Base-by-base conservation (phyloP, 2,888 invertebrate species). In the Ophion slaviceki region DNA sequence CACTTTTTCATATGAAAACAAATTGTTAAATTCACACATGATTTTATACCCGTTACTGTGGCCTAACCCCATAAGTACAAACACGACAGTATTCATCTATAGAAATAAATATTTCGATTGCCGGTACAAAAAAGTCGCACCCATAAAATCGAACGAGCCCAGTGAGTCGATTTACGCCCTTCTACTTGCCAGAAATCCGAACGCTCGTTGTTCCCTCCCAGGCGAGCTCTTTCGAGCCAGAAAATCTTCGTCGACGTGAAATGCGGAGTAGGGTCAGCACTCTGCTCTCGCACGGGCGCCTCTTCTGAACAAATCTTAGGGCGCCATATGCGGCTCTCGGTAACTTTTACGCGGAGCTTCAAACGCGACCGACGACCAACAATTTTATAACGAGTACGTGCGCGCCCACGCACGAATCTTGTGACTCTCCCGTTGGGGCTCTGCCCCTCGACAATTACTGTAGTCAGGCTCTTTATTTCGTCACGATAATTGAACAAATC, bases 331-430 rank as follows among this genome's bases (percentile, higher is more conserved):
- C 1, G 67, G n/a, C 47, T 61, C 80, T 74, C 62, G 70, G 66
- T 68, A 75, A 79, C 68, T 79, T 72, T 57, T 80, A 80, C 40
- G 71, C 71, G 66, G 68, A 64, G 17, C 76, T 76, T 84, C 84
- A 84, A 84, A 80, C 80, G 80, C 76, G 4, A 28, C 66, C 70
- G 80, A 70, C 84, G 80, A 76, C 71, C 45, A 36, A 80, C 77
- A 74, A 84, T 84, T 81, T 84, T 77, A 68, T 80, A 77, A 77
- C 53, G 80, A 67, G 57, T 80, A 62, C 61, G 53, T 68, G 47
- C 47, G 17, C 80, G 53, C 80, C 84, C 71, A 84, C 84, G 77
- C 84, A 62, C 77, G 66, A 32, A 66, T 77, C 53, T 66, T 68
- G 66, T 66, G 24, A 24, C 47, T 47, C 47, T 4, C 47, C 11